Base-by-base conservation (phyloP, 2,797 vertebrate species). In the Spheniscus humboldti region DNA sequence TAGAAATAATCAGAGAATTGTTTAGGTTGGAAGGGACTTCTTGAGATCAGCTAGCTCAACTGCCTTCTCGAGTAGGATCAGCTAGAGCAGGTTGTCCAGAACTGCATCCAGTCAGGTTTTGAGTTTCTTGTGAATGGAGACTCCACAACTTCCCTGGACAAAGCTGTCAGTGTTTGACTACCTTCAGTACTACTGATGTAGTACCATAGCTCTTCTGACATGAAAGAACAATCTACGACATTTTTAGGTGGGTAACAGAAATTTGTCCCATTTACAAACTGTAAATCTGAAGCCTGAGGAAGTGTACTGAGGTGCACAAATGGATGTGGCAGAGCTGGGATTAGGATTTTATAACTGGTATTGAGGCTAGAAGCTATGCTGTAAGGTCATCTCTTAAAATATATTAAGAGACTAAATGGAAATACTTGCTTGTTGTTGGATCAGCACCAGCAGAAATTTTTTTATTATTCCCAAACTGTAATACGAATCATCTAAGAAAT, bases 401-500 rank as follows among this genome's bases (percentile, higher is more conserved):
- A 8, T 63, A 59, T 59, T 83, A 45, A 37, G 41, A 83, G 33
- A 66, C 53, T 68, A 47, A 81, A 73, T 52, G 59, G 43, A 78
- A 94, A 41, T 80, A n/a, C 35, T 79, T 86, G 24, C 22, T 79
- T 80, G 1, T 64, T 76, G 69, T 83, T 77, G 64, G 69, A 82
- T 77, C 91, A 95, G 73, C 90, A 82, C 52, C 16, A 76, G 71
- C 33, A 67, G 67, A 76, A 82, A 20, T 37, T 41, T 92, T 43
- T 45, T 80, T 78, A 72, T 93, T 95, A 60, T 76, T 90, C 71
- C 71, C 77, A 60, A 48, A 48, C 19, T 60, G 43, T 63, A 90
- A 30, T 33, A 76, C 20, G 19, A 76, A 66, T 73, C 16, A n/a
- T 81, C 8, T 66, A 39, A 88, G 73, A 66, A 88, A 59, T 69